phyloP scores from a whole-genome alignment of 2,888 invertebrate genomes.

The Exephanes ischioxanthus region DNA sequence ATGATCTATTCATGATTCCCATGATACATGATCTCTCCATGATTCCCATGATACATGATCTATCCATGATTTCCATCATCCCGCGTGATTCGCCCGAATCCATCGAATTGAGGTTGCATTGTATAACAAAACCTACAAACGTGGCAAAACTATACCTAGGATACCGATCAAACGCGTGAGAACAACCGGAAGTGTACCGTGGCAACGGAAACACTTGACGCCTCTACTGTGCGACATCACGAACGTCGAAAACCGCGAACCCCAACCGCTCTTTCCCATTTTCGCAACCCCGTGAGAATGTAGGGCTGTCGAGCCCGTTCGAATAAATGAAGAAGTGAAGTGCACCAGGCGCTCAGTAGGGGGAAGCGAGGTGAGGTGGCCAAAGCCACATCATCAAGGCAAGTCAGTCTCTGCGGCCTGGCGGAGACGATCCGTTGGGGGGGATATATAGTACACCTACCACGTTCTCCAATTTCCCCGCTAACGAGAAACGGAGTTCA shows the following conservation, averaged over 20 bases:
- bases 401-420: conserved; percentile 33
- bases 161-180: background rate
- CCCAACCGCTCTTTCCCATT: background rate
- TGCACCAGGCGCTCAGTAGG: conserved; percentile 2
- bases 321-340: conserved; percentile 41
- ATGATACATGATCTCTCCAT: too few relatives aligned
- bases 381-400: conserved; percentile 55
- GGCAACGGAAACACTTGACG: conserved; percentile 9
- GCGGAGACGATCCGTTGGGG: conserved; percentile 18
- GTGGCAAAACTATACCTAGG: too few relatives aligned
- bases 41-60: too few relatives aligned
- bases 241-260: background rate
- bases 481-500: conserved; percentile 39
- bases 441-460: background rate
- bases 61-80: too few relatives aligned
- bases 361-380: conserved; percentile 13
- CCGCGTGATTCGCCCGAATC: too few relatives aligned
- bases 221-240: background rate
- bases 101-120: too few relatives aligned
- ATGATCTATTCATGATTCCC: too few relatives aligned
- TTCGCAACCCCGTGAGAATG: background rate
- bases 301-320: background rate
- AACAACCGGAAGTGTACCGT: background rate
- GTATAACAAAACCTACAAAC: too few relatives aligned
- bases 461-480: conserved; percentile 47